Base-by-base conservation (phyloP, 2,113 vertebrate species). In the Aegithalos caudatus region DNA sequence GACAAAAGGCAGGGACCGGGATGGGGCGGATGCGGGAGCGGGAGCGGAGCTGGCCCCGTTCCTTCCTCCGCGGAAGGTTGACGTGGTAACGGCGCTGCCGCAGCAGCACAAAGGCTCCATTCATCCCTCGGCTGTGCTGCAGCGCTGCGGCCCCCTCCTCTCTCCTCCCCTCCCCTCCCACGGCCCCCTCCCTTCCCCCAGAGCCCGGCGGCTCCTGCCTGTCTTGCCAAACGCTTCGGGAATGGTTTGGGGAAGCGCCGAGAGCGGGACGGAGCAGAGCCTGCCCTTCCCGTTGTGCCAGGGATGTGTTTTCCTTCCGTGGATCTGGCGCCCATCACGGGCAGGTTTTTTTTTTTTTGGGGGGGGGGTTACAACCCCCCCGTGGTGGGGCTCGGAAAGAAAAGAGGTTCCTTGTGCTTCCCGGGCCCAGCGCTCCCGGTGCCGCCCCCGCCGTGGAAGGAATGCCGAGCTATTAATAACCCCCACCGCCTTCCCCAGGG, bases 81-180 rank as follows among this genome's bases (percentile, higher is more conserved):
- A 58, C 80, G 70, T 94, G 92, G 96, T 67, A 90, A 87, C 92
- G 22, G 86, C 64, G 87, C 94, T 91, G 93, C 95, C 79, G 95
- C 95, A 94, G 93, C 69, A 65, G 90, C 96, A 96, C 95, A 96
- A 97, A 97, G 95, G 84, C 95, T 91, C 90, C 93, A 97, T 96
- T 91, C 91, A 94, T 91, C 66, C 81, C 71, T 76, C 44, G 71
- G 15, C 88, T 85, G 40, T 56, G 88, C 95, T 85, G 88, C 87
- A 67, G 40, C 48, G 89, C 93, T 77, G 87, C 65, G 15, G 73
- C 84, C 84, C 84, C 84, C 84, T 45, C 54, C 72, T 50, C 62
- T 69, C 71, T 1, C 40, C 86, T 73, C 84, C 83, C 87, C 85
- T 67, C 61, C 66, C 66, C 73, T 48, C 92, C 95, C 76, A 48